phyloP scores from a whole-genome alignment of 2,888 invertebrate species.

The Rhagophthalmus giganteus region DNA sequence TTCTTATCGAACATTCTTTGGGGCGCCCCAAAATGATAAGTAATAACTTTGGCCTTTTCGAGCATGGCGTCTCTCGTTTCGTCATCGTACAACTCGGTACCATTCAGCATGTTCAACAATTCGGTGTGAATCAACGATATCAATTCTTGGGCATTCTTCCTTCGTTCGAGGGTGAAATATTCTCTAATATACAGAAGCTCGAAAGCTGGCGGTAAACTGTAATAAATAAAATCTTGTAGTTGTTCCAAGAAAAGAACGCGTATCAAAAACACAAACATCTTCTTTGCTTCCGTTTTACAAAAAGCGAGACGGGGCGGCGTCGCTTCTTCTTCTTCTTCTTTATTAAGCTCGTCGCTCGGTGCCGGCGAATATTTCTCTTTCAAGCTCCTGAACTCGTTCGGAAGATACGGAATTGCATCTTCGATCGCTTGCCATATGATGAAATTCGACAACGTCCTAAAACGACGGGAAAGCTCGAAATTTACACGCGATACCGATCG shows the following conservation, averaged over 20 bases:
- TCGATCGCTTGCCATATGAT: slow-evolving; percentile 25
- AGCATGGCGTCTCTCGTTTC: slow-evolving; percentile 16
- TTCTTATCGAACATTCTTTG: slow-evolving; percentile 12
- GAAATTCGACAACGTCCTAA: slow-evolving; percentile 19
- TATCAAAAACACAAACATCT: slow-evolving; percentile 5
- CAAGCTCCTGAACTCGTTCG: slow-evolving; percentile 9
- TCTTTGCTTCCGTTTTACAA: slow-evolving; percentile 17
- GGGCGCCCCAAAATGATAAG: slow-evolving; percentile 17
- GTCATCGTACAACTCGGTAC: slow-evolving; percentile 20
- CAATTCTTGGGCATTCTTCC: slow-evolving; percentile 4
- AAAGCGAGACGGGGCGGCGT: slow-evolving; percentile 12
- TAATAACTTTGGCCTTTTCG: slow-evolving; percentile 14
- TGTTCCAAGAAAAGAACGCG: neutral
- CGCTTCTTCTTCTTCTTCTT: neutral
- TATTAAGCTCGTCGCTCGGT: neutral
- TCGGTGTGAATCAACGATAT: slow-evolving; percentile 6
- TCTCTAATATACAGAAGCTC: slow-evolving; percentile 15
- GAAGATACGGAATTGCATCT: slow-evolving; percentile 11
- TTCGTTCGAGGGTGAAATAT: slow-evolving; percentile 9
- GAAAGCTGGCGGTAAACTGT: slow-evolving; percentile 16
- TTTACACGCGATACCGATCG: no score
- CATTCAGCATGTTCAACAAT: slow-evolving; percentile 8
- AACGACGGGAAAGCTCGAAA: no score
- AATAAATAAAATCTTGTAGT: neutral
- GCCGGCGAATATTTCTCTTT: slow-evolving; percentile 2